A percentile compares a stretch with the other conserved stretches of the same genome.
phyloP scores from a whole-genome alignment of 2,888 invertebrate species.

The Halocaridina rubra region DNA sequence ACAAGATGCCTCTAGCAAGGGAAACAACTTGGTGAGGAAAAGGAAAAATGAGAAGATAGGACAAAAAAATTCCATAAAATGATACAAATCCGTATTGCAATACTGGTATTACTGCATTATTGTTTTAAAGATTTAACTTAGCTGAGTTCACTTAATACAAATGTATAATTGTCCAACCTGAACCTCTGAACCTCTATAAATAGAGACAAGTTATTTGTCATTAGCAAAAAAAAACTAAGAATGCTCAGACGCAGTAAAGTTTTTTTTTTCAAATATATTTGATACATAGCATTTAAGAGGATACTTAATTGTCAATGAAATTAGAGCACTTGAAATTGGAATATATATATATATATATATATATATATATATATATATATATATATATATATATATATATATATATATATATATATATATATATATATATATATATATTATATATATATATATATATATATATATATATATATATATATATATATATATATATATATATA shows the following conservation, averaged over 20 bases:
- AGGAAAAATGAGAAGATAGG: not conserved
- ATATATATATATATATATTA: constrained; percentile 1
- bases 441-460: not conserved
- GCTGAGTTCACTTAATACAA: too few species aligned
- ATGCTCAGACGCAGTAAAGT: not conserved
- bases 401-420: constrained; percentile 1
- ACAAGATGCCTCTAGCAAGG: not conserved
- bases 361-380: not conserved
- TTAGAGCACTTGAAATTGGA: not conserved
- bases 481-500: constrained; percentile 5
- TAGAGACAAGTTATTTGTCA: too few species aligned
- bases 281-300: not conserved
- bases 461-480: constrained; percentile 9
- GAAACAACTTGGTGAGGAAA: too few species aligned
- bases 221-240: not conserved
- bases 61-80: too few species aligned
- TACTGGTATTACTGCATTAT: too few species aligned
- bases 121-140: too few species aligned
- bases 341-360: not conserved
- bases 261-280: not conserved
- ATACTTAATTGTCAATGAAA: not conserved
- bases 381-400: not conserved
- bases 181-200: too few species aligned
- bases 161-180: too few species aligned
- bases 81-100: too few species aligned